Base-by-base conservation (phyloP, 2,888 invertebrate genomes). In the Eulithis testata region DNA sequence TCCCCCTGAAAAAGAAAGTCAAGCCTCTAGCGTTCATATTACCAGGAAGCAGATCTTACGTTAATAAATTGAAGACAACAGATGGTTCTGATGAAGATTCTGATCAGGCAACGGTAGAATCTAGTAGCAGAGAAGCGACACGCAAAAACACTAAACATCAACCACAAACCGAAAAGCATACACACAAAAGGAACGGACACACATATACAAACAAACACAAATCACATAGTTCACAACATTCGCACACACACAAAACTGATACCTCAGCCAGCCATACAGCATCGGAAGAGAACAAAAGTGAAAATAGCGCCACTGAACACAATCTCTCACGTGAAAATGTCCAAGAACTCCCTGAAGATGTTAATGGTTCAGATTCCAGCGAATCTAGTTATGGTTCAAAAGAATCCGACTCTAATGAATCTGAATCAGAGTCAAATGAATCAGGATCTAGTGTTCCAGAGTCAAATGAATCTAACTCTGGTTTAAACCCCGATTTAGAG, bases 11-110 rank as follows among this genome's bases (percentile, higher is more conserved):
- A 12, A 56, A 66, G 27, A 63, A 60, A 3, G n/a, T 40, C 1
- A 63, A 66, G 21, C 59, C 66, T 11, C 12, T 66, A 12, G 66
- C 59, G 0, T 63, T 52, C 21, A 66, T 66, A 11, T 47, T 66
- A 0, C 40, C 58, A 1, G 52, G 52, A n/a, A 52, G 56, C 2
- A 45, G 51, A 6, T 2, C 37, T 11, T 45, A 54, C n/a, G 14
- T 43, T 4, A 56, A 55, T n/a, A 12, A 31, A 21, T 49, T 21
- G 37, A 56, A 60, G 3, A 52, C 54, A 6, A 43, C 43, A n/a
- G 9, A 1, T 11, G 45, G 31, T 6, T 45, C 45, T 31, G 8
- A 36, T 31, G 11, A 11, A 31, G 14, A 49, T 57, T 21, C 40
- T 50, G 37, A 40, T 14, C 8, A 47, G 47, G 12, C 47, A 14